Evolutionary conservation across 2,113 vertebrate genomes (phyloP).

Genomic region (Prunella fulvescens): DNA sequence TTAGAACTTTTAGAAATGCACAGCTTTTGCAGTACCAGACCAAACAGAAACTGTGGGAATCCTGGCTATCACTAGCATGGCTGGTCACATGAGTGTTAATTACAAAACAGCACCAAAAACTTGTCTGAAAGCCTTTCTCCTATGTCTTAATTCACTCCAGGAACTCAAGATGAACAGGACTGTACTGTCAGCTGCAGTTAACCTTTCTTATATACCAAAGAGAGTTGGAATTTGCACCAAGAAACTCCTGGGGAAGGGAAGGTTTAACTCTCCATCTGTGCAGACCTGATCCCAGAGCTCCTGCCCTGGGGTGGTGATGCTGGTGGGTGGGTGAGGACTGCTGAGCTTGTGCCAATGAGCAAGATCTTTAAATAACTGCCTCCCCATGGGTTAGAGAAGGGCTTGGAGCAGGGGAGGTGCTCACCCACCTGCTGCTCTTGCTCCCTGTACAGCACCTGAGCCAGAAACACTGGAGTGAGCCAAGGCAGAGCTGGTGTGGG

Average conservation of each 20-base stretch:
- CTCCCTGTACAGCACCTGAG: background rate
- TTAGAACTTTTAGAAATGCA: background rate
- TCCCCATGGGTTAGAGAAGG: background rate
- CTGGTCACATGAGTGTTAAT: background rate
- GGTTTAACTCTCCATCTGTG: background rate
- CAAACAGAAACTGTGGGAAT: background rate
- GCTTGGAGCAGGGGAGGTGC: background rate
- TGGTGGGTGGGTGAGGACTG: fast-evolving
- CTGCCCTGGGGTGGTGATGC: background rate
- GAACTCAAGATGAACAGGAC: background rate
- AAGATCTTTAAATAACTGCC: background rate
- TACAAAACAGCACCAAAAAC: background rate
- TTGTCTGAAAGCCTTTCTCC: background rate
- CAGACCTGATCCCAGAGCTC: background rate
- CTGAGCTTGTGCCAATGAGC: background rate
- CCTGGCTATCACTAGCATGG: background rate
- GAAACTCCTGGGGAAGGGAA: background rate
- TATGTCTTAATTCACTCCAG: background rate
- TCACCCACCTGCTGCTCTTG: background rate
- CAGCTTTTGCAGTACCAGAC: background rate
- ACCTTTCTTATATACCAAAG: background rate
- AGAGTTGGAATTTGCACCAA: background rate
- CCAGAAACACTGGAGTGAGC: background rate
- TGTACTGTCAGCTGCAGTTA: background rate
- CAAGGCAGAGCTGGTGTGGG: background rate